Base-by-base conservation (phyloP, 2,888 invertebrate genomes). In the Hydroisotoma schaefferi region DNA sequence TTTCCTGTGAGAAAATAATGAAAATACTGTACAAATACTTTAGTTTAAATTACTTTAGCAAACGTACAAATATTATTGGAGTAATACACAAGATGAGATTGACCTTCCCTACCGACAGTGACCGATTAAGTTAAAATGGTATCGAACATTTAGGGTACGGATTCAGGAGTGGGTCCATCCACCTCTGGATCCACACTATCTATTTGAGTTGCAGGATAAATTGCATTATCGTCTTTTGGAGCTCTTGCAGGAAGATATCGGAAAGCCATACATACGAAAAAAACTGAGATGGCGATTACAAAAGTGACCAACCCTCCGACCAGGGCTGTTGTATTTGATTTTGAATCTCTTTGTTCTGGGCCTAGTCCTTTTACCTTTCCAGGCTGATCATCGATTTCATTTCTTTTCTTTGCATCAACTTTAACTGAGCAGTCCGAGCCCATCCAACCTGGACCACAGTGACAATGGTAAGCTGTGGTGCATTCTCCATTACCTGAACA, bases 401-500 rank as follows among this genome's bases (percentile, higher is more conserved):
- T 47, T 18, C 57, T 18, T 46, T 43, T 40, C 20, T 53, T 56
- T n/a, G 48, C 37, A 37, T 63, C 60, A 38, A 54, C 40, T 28
- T 43, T 54, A n/a, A 28, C 55, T n/a, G 55, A 55, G 55, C 67
- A 67, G 25, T 57, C 48, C 12, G 29, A n/a, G 20, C 62, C 62
- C 26, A 47, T 61, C 67, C 67, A 67, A 25, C 55, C 57, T 3
- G 55, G 57, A 15, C 33, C 26, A 38, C 70, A 70, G 4, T 47
- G 59, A 43, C 70, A 70, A 10, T 46, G 58, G 22, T 57, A 49
- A n/a, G 40, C 18, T 37, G 58, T 63, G 5, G 63, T 68, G 43
- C 70, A 70, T 38, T 68, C 70, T 18, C 70, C 70, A 25, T 65
- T 57, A 1, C 53, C 63, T 0, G 63, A 66, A 53, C 70, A 70